phyloP scores from a whole-genome alignment of 2,888 invertebrate genomes.

The Coelogynopora nodosa region DNA sequence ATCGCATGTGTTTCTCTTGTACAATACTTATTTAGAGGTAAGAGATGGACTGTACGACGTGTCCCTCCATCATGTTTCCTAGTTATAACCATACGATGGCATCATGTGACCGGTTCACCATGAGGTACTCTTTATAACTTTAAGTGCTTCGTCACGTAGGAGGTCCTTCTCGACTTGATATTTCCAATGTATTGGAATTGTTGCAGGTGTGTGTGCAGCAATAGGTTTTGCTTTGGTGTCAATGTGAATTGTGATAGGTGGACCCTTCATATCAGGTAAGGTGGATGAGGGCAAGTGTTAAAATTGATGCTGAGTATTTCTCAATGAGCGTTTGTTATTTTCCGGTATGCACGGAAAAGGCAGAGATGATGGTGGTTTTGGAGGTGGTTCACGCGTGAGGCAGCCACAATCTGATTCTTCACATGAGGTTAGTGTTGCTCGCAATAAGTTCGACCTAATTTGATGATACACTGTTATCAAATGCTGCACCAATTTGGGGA shows the following conservation, averaged over 20 bases:
- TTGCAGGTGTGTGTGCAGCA: background rate
- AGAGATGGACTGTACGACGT: background rate
- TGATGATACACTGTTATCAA: background rate
- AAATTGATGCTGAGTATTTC: background rate
- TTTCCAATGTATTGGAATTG: constrained; percentile 10
- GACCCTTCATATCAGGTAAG: constrained; percentile 4
- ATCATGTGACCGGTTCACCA: background rate
- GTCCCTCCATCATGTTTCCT: background rate
- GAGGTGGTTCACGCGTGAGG: background rate
- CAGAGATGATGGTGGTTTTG: background rate
- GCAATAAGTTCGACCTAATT: background rate
- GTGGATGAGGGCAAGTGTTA: constrained; percentile 12
- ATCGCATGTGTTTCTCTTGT: background rate
- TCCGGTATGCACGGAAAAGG: background rate
- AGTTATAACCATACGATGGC: background rate
- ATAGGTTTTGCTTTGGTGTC: background rate
- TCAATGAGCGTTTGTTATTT: constrained; percentile 14
- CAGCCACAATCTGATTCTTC: background rate
- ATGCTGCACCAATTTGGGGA: background rate
- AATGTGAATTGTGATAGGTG: constrained; percentile 17
- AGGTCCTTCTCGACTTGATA: constrained; percentile 19
- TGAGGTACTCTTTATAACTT: background rate
- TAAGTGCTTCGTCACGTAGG: constrained; percentile 10
- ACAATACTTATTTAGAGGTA: background rate
- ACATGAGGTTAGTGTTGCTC: background rate